Percentiles rank a stretch among this genome's conserved stretches.
Evolutionary conservation across 2,888 invertebrate genomes (phyloP).

Genomic region (Synanthedon andrenaeformis): DNA sequence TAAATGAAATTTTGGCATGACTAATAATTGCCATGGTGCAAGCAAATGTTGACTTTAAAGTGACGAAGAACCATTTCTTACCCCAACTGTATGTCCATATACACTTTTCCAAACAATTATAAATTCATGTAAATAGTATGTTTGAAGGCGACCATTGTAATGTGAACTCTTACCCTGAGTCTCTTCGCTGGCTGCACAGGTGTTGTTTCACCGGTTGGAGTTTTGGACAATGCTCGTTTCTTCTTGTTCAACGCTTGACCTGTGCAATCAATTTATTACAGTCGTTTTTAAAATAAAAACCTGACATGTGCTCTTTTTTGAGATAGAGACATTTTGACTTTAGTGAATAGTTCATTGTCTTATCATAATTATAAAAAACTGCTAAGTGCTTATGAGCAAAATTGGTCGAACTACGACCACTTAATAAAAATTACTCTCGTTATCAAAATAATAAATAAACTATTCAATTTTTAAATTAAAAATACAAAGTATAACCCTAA

Average conservation of each 20-base stretch:
- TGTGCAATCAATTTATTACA: conserved; percentile 12
- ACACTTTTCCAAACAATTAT: background rate
- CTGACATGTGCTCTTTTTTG: background rate
- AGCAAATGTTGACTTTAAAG: too few relatives aligned
- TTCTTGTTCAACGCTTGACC: conserved; percentile 76
- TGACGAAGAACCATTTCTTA: too few relatives aligned
- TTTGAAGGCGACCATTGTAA: background rate
- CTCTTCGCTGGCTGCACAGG: conserved; percentile 81
- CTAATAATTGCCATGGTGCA: too few relatives aligned
- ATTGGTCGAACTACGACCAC: too few relatives aligned
- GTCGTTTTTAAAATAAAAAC: background rate
- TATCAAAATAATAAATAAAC: too few relatives aligned
- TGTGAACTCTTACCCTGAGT: conserved; percentile 34
- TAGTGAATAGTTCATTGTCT: too few relatives aligned
- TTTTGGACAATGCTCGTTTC: conserved; percentile 76
- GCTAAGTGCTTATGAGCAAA: too few relatives aligned
- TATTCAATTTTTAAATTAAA: too few relatives aligned
- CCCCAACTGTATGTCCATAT: background rate
- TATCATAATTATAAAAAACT: too few relatives aligned
- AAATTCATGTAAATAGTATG: background rate
- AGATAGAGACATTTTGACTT: background rate
- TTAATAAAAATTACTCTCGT: too few relatives aligned
- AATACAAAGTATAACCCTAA: too few relatives aligned
- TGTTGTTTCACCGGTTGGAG: conserved; percentile 55
- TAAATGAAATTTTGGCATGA: too few relatives aligned